Percentiles rank a stretch among this genome's conserved stretches.
phyloP scores from a whole-genome alignment of 2,797 vertebrate species.

The Danionella dracula region DNA sequence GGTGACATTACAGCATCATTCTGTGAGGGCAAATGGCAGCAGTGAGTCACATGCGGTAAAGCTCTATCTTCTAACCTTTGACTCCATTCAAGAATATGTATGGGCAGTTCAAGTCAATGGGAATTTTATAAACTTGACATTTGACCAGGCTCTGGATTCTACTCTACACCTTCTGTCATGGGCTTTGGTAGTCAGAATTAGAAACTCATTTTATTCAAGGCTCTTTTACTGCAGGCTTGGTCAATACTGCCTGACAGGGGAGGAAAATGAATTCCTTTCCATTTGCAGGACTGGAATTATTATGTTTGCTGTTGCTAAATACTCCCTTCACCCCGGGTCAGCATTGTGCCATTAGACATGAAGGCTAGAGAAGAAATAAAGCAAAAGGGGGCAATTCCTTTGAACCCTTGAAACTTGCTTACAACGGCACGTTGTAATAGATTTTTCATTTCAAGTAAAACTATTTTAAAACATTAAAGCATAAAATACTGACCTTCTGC shows the following conservation, averaged over 20 bases:
- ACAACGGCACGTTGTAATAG: no score
- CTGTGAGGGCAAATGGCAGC: slow-evolving; percentile 49
- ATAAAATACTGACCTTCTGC: neutral
- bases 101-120: slow-evolving; percentile 50
- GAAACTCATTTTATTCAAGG: slow-evolving; percentile 48
- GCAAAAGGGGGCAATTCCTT: neutral
- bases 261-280: slow-evolving; percentile 29
- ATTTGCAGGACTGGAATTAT: slow-evolving; percentile 39
- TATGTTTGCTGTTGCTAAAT: slow-evolving; percentile 40
- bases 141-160: slow-evolving; percentile 31
- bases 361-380: neutral
- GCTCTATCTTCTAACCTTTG: slow-evolving; percentile 57
- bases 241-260: slow-evolving; percentile 41
- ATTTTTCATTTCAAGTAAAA: no score
- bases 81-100: slow-evolving; percentile 58
- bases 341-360: slow-evolving; percentile 13
- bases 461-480: no score
- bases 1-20: slow-evolving; percentile 62
- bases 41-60: slow-evolving; percentile 52
- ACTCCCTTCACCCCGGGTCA: slow-evolving; percentile 10
- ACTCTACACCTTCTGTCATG: slow-evolving; percentile 42
- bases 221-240: slow-evolving; percentile 29
- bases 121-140: slow-evolving; percentile 32
- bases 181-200: slow-evolving; percentile 39
- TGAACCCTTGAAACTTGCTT: no score